Conservation (phyloP, 2,113 vertebrate species). For the Ramphastos sulfuratus region DNA sequence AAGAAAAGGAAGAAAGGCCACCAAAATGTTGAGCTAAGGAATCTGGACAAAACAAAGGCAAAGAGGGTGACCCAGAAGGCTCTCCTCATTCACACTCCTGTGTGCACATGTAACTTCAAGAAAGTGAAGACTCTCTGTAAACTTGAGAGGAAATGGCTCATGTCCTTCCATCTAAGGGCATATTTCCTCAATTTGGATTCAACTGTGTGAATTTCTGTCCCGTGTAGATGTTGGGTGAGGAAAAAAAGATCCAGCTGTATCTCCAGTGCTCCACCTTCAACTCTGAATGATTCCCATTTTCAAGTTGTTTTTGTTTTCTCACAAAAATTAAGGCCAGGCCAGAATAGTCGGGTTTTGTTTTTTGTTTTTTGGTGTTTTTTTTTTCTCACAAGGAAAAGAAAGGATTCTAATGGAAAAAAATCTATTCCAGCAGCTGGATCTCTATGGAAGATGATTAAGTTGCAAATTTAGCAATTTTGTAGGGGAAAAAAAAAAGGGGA, state of each 20-base stretch:
- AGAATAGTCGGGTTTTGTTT: neutral
- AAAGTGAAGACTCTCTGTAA: neutral
- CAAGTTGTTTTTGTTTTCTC: neutral
- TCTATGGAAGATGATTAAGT: neutral
- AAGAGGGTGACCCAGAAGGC: neutral
- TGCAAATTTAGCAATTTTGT: neutral
- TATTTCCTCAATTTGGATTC: neutral
- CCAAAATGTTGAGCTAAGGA: neutral
- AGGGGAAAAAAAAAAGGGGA: neutral
- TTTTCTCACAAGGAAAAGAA: neutral
- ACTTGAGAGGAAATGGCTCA: rapidly evolving
- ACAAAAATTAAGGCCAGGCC: neutral
- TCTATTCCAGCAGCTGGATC: neutral
- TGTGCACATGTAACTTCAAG: neutral
- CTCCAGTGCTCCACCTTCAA: neutral
- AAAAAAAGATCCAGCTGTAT: neutral
- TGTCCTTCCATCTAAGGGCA: neutral
- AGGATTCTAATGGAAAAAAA: neutral
- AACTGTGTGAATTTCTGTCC: neutral
- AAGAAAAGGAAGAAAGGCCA: neutral
- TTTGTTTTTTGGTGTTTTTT: neutral
- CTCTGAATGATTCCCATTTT: neutral
- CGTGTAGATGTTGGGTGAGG: neutral
- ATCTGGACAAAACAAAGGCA: neutral
- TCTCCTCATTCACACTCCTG: neutral